Conservation (phyloP, 2,888 invertebrate genomes). For the Epistrophe eligans region DNA sequence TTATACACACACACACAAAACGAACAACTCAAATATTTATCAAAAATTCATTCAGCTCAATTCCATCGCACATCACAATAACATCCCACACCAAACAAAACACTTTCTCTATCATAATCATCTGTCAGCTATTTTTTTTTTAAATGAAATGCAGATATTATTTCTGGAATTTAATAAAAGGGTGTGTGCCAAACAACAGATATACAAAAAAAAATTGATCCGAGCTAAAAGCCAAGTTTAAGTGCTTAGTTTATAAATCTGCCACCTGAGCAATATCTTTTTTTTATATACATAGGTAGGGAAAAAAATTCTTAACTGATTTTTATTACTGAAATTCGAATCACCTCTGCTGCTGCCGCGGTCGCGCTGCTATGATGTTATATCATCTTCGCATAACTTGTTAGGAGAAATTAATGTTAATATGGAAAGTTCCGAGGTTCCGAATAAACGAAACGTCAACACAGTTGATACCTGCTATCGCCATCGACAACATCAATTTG, state of each 20-base stretch:
- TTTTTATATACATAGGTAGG: not conserved
- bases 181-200: slow-evolving; percentile 47
- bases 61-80: slow-evolving; percentile 2
- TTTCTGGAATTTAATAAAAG: slow-evolving; percentile 62
- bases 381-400: slow-evolving; percentile 60
- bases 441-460: not conserved
- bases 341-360: slow-evolving; percentile 18
- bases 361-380: slow-evolving; percentile 14
- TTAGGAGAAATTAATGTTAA: slow-evolving; percentile 61
- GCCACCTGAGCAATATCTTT: slow-evolving; percentile 29
- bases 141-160: slow-evolving; percentile 13
- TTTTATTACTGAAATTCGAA: slow-evolving; percentile 44
- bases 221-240: slow-evolving; percentile 36
- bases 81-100: slow-evolving; percentile 18
- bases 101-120: slow-evolving; percentile 56
- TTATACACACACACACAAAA: not conserved
- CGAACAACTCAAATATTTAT: slow-evolving; percentile 3
- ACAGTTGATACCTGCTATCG: not conserved
- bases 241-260: slow-evolving; percentile 38
- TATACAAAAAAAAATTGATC: slow-evolving; percentile 5
- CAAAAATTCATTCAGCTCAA: slow-evolving; percentile 37
- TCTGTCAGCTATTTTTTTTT: not conserved
- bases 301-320: slow-evolving; percentile 25
- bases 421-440: slow-evolving; percentile 70
- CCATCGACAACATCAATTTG: slow-evolving; percentile 8